Percentiles rank a stretch among this genome's conserved stretches.
Conservation (phyloP, 2,113 vertebrate genomes). For the Nerophis ophidion region DNA sequence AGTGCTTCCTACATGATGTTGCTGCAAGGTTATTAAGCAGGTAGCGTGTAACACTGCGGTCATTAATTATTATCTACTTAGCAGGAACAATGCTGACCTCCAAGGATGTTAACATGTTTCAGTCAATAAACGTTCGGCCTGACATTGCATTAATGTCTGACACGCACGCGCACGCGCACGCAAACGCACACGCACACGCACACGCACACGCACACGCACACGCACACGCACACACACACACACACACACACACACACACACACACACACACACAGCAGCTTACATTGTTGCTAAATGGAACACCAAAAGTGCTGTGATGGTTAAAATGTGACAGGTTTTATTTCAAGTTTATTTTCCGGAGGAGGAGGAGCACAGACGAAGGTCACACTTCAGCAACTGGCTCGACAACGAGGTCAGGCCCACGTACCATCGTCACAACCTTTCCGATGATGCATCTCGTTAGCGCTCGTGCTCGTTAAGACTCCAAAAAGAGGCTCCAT, state of each 20-base stretch:
- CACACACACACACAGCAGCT: no score
- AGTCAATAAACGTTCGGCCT: background rate
- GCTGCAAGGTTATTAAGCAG: no score
- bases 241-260: no score
- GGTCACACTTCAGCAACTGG: constrained; percentile 7
- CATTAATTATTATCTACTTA: background rate
- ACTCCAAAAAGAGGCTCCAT: background rate
- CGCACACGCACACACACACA: no score
- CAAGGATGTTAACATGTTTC: background rate
- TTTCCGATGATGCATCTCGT: background rate
- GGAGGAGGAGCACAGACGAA: constrained; percentile 34
- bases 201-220: no score
- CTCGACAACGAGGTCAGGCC: no score
- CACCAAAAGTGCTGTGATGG: background rate
- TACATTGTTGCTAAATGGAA: no score
- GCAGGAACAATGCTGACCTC: background rate
- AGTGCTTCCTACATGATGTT: background rate
- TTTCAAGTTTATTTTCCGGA: constrained; percentile 11
- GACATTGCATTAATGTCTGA: background rate
- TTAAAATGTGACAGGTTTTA: constrained; percentile 7
- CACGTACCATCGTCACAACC: background rate
- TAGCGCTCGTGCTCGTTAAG: background rate
- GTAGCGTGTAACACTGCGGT: no score
- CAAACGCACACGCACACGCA: no score
- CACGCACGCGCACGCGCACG: no score